Evolutionary conservation across 2,797 vertebrate species (phyloP), one percentile per base, ranked within the genome.

Genomic region (Onychomys torridus): DNA sequence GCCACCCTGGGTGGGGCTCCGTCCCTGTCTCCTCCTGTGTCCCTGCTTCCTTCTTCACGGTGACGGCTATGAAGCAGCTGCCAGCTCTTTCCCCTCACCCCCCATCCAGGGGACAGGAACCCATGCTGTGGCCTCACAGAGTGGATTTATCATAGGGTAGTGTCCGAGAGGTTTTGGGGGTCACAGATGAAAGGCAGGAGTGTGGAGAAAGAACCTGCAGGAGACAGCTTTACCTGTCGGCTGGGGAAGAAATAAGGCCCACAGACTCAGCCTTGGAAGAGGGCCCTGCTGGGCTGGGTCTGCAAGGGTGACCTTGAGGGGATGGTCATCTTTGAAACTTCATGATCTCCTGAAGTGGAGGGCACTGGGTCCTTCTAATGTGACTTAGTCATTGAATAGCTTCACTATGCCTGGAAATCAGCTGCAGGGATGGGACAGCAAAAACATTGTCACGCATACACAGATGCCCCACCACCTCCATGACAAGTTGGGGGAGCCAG

Each of bases 1-100:
- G 13, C n/a, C 37, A 9, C 82, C 34, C 59, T 23, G 61, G 89
- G 32, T 32, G 32, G 67, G 93, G 61, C 29, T 4, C 0, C 71
- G 61, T 76, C 86, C 69, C 69, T 32, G 59, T 37, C 13, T 89
- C 23, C 14, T 27, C 63, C 19, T n/a, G 2, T 21, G 84, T 83
- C 83, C 89, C 94, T 27, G 84, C 65, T 40, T 88, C 86, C 71
- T 65, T 92, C 83, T 2, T 2, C 0, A 0, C 8, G 0, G 19
- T 23, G 59, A 59, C 94, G 94, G 97, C 95, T 96, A 91, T 61
- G 1, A 9, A 79, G 21, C 88, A 83, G 94, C 95, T 97, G 89
- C 32, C 86, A 49, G 85, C 19, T 67, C 75, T 37, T 40, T 25
- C 7, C 0, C 1, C 52, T 17, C 52, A 55, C 4, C 52, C 52